Evolutionary conservation across 1,140 invertebrate genomes (phyloP).

Genomic region (roundworm (Caenorhabditis elegans)): DNA sequence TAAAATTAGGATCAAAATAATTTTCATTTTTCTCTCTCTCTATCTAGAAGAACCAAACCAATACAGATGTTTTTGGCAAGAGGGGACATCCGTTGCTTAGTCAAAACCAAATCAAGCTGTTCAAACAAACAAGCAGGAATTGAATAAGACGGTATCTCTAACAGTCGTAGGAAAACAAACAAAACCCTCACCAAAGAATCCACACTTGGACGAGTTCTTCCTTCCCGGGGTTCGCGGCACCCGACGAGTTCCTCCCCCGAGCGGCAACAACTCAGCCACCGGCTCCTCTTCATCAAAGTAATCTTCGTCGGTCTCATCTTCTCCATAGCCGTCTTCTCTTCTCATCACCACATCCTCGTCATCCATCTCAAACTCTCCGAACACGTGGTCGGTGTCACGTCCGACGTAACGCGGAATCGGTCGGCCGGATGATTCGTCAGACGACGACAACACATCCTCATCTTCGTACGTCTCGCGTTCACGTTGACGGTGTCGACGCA

Average conservation of each 20-base stretch:
- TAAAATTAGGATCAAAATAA: not conserved
- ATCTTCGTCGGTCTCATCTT: conserved; percentile 16
- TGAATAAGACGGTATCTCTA: too few relatives aligned
- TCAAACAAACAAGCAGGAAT: conserved; percentile 15
- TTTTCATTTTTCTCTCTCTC: not conserved
- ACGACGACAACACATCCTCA: not conserved
- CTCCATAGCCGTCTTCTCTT: not conserved
- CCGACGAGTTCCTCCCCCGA: conserved; percentile 34
- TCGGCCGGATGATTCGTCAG: not conserved
- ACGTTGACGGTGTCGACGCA: conserved; percentile 12
- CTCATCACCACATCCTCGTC: conserved; percentile 9
- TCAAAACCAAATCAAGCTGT: conserved; percentile 18
- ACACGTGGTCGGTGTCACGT: conserved; percentile 36
- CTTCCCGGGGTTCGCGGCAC: conserved; percentile 33
- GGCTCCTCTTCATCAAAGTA: conserved; percentile 13
- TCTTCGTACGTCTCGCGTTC: conserved; percentile 4
- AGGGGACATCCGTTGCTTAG: not conserved
- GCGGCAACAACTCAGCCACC: conserved; percentile 18
- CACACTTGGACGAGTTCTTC: conserved; percentile 18
- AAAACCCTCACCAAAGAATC: not conserved
- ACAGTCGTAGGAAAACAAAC: conserved; percentile 1
- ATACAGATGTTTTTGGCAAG: not conserved
- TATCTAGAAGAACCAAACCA: not conserved
- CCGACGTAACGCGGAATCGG: conserved; percentile 23
- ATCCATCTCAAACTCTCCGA: conserved; percentile 31